These are phyloP conservation scores for Leptonema lineaticorne DNA, from an alignment of 1,140 invertebrate genomes.

Conservation along the genomic window DNA sequence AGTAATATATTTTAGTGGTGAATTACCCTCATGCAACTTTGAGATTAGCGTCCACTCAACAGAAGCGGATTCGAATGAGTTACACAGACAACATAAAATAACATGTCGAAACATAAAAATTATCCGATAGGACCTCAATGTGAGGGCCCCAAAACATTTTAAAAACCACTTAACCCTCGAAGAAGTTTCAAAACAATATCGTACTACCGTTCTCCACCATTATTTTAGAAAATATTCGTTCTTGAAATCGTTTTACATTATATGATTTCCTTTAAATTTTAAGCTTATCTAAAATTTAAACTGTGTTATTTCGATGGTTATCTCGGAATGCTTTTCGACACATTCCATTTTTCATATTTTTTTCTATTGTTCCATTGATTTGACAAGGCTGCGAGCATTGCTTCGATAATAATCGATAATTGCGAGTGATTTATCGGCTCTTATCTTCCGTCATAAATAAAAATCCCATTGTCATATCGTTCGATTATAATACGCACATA, in stretches of 20 bases:
- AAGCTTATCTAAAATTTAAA: too few species aligned
- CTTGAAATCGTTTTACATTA: background rate
- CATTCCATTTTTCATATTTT: too few species aligned
- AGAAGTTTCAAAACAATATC: slow-evolving; percentile 1
- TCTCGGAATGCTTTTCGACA: too few species aligned
- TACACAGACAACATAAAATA: slow-evolving; percentile 37
- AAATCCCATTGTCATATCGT: slow-evolving; percentile 10
- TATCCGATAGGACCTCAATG: slow-evolving; percentile 32
- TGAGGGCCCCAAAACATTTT: slow-evolving; percentile 24
- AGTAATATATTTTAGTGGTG: background rate
- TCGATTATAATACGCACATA: too few species aligned
- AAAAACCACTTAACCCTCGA: slow-evolving; percentile 37
- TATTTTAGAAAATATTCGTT: background rate
- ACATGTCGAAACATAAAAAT: slow-evolving; percentile 40
- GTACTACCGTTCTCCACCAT: slow-evolving; percentile 24
- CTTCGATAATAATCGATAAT: slow-evolving; percentile 4
- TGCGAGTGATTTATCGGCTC: background rate
- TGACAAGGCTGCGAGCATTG: background rate
- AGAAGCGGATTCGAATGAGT: slow-evolving; percentile 32
- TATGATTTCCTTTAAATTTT: background rate
- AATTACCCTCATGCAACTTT: slow-evolving; percentile 2
- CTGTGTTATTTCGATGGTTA: too few species aligned
- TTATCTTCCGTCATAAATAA: background rate
- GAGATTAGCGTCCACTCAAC: slow-evolving; percentile 31
- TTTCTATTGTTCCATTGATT: too few species aligned